Conservation (phyloP, 2,888 invertebrate genomes). For the Escarpia spicata region DNA sequence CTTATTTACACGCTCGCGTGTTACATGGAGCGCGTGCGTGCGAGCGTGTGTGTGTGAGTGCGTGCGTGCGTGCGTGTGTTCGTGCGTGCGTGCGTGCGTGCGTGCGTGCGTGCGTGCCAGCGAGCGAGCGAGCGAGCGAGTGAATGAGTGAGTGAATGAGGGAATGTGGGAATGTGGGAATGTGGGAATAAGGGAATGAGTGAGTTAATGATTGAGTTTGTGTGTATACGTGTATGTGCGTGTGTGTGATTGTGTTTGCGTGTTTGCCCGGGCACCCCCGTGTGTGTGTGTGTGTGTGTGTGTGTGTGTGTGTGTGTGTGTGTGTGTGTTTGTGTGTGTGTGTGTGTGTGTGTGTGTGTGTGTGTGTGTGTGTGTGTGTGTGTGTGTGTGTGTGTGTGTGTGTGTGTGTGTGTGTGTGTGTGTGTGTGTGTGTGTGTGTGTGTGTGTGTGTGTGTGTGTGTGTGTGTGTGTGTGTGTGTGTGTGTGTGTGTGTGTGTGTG, state of each 20-base stretch:
- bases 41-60: not conserved
- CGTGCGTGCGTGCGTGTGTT: not conserved
- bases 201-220: not conserved
- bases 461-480: not conserved
- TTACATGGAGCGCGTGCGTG: not conserved
- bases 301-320: not conserved
- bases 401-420: not conserved
- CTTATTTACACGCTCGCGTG: not conserved
- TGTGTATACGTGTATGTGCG: not conserved
- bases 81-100: not conserved
- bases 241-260: not conserved
- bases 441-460: no score
- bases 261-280: not conserved
- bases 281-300: not conserved
- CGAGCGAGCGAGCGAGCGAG: not conserved
- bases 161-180: not conserved
- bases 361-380: not conserved
- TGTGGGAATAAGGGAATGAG: not conserved
- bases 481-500: not conserved
- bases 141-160: not conserved
- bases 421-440: not conserved
- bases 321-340: not conserved
- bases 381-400: not conserved
- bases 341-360: not conserved
- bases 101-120: not conserved